These are phyloP conservation scores for Drosophila serrata DNA, from an alignment of 1,140 invertebrate species.

Conservation along the genomic window DNA sequence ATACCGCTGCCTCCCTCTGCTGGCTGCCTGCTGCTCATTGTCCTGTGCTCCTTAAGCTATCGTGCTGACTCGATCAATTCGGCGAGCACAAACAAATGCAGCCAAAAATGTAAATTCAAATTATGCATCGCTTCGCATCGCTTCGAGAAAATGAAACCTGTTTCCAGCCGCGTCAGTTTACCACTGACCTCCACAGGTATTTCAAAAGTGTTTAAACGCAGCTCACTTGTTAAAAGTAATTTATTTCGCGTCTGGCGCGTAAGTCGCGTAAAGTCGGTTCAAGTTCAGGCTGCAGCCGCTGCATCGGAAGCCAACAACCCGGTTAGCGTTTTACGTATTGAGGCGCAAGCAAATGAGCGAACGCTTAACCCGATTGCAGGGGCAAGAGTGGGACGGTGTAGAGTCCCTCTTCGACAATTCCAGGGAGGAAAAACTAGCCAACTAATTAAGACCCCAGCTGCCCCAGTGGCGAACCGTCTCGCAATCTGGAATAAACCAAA, in stretches of 20 bases:
- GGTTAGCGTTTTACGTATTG: slow-evolving; percentile 34
- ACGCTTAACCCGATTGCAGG: not conserved
- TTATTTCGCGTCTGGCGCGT: slow-evolving; percentile 40
- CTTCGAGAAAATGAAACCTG: slow-evolving; percentile 63
- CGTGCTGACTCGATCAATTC: slow-evolving; percentile 1
- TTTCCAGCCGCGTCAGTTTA: slow-evolving; percentile 47
- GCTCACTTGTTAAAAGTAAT: slow-evolving; percentile 52
- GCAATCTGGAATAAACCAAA: slow-evolving; percentile 10
- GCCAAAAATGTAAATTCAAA: slow-evolving; percentile 51
- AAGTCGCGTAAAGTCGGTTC: slow-evolving; percentile 42
- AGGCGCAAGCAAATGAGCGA: slow-evolving; percentile 6
- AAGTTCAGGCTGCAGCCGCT: slow-evolving; percentile 49
- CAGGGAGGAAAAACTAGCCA: not conserved
- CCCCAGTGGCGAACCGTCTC: not conserved
- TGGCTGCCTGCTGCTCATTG: not conserved
- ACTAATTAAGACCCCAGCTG: slow-evolving; percentile 25
- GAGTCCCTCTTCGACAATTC: not conserved
- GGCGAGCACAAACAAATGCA: slow-evolving; percentile 11
- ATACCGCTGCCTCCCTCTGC: not conserved
- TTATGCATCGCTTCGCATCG: slow-evolving; percentile 43
- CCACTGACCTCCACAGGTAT: slow-evolving; percentile 68
- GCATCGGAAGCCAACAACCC: slow-evolving; percentile 60
- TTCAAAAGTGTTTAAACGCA: slow-evolving; percentile 47
- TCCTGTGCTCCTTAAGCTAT: not conserved
- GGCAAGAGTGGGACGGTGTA: not conserved